Conservation (phyloP, 1,140 invertebrate species). For the Aradophagus sp. region DNA sequence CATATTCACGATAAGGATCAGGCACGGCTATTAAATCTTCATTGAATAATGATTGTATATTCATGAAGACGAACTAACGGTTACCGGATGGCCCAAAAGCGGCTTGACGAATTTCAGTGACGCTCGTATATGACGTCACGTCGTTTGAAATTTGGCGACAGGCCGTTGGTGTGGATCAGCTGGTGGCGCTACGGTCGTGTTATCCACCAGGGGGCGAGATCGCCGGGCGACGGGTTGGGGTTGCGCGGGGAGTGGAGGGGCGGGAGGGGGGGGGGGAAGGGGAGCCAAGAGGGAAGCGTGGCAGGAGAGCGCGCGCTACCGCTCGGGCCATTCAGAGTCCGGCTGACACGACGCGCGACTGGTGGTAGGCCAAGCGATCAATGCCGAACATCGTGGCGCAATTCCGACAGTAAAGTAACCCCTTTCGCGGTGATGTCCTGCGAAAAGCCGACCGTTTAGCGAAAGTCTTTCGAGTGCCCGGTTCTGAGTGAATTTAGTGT, state of each 20-base stretch:
- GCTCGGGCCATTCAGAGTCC: conserved; percentile 59
- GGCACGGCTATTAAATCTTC: too few species aligned
- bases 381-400: conserved; percentile 46
- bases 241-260: neutral
- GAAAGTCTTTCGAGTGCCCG: conserved; percentile 1
- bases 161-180: too few species aligned
- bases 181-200: too few species aligned
- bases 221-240: too few species aligned
- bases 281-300: conserved; percentile 39
- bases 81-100: too few species aligned
- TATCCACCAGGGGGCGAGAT: too few species aligned
- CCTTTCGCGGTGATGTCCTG: conserved; percentile 23
- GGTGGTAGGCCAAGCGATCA: conserved; percentile 36
- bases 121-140: too few species aligned
- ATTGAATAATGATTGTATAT: too few species aligned
- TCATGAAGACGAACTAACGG: too few species aligned
- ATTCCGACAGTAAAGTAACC: conserved; percentile 27
- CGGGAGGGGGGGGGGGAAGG: conserved; percentile 1
- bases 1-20: too few species aligned
- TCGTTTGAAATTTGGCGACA: too few species aligned
- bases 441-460: conserved; percentile 11
- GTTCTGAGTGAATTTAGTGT: conserved; percentile 8
- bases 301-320: conserved; percentile 52
- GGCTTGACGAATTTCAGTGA: too few species aligned
- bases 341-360: conserved; percentile 58